Evolutionary conservation across 1,140 invertebrate species (phyloP).

Genomic region (Drosophila littoralis): DNA sequence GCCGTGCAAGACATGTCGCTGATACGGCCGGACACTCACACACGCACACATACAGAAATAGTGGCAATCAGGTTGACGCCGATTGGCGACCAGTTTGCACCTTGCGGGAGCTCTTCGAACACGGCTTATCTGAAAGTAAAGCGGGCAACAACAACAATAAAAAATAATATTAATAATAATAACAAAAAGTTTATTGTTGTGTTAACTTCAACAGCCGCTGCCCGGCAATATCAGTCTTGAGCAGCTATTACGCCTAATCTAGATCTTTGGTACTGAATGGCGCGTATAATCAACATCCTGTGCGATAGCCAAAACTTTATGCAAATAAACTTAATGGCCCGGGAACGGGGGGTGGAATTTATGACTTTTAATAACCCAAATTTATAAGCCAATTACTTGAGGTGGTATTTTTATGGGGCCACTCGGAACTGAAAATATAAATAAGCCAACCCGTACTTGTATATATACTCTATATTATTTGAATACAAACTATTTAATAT

Average conservation of each 20-base stretch:
- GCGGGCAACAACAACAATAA: conserved; percentile 13
- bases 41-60: neutral
- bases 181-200: conserved; percentile 64
- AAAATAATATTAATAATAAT: conserved; percentile 53
- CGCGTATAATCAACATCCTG: conserved; percentile 70
- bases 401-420: conserved; percentile 21
- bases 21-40: conserved; percentile 46
- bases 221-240: conserved; percentile 54
- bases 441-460: neutral
- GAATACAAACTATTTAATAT: no score
- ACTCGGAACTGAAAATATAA: conserved; percentile 12
- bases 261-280: conserved; percentile 46
- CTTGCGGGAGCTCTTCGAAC: conserved; percentile 11
- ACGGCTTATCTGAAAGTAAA: conserved; percentile 50
- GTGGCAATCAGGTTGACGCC: conserved; percentile 28
- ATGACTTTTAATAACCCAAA: conserved; percentile 32
- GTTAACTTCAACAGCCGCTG: conserved; percentile 30
- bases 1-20: conserved; percentile 67
- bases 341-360: neutral
- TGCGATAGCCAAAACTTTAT: conserved; percentile 61
- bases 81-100: conserved; percentile 7
- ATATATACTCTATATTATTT: neutral
- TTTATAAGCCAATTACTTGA: conserved; percentile 33
- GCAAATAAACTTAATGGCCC: conserved; percentile 64
- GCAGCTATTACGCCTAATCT: conserved; percentile 61